A percentile compares a stretch with the other conserved stretches of the same genome.
Evolutionary conservation across 2,888 invertebrate species (phyloP).

Genomic region (Tetropium fuscum): DNA sequence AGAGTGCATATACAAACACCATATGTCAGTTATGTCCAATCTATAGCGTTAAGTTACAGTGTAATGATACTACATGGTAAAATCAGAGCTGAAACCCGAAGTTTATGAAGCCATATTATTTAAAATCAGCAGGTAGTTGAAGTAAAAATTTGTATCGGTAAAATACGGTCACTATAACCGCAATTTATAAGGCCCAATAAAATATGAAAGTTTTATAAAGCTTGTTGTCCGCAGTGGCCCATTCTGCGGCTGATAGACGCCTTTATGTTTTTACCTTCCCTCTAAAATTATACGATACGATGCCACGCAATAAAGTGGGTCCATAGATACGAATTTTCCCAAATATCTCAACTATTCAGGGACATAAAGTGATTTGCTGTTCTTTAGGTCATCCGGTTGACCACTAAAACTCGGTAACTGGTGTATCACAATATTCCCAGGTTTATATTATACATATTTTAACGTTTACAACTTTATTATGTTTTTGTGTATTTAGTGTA

Average conservation of each 20-base stretch:
- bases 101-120: too few relatives aligned
- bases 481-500: neutral
- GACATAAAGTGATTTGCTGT: slow-evolving; percentile 25
- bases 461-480: slow-evolving; percentile 12
- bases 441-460: slow-evolving; percentile 14
- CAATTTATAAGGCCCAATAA: slow-evolving; percentile 51
- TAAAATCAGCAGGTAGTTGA: slow-evolving; percentile 19
- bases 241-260: slow-evolving; percentile 43
- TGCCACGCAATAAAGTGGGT: slow-evolving; percentile 13
- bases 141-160: slow-evolving; percentile 9
- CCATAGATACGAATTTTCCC: slow-evolving; percentile 30
- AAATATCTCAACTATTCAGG: slow-evolving; percentile 29
- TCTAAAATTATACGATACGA: slow-evolving; percentile 16
- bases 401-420: slow-evolving; percentile 24
- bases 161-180: slow-evolving; percentile 10
- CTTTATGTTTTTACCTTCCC: slow-evolving; percentile 47
- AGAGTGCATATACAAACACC: too few relatives aligned
- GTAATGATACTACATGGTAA: too few relatives aligned
- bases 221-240: slow-evolving; percentile 43
- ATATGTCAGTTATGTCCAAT: too few relatives aligned
- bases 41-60: too few relatives aligned
- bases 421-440: slow-evolving; percentile 14
- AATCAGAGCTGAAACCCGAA: too few relatives aligned
- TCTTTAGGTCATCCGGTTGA: slow-evolving; percentile 15
- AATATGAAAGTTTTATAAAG: slow-evolving; percentile 54